A percentile compares a stretch with the other conserved stretches of the same genome.
Evolutionary conservation across 2,797 vertebrate species (phyloP).

Genomic region (Tolypeutes matacus): DNA sequence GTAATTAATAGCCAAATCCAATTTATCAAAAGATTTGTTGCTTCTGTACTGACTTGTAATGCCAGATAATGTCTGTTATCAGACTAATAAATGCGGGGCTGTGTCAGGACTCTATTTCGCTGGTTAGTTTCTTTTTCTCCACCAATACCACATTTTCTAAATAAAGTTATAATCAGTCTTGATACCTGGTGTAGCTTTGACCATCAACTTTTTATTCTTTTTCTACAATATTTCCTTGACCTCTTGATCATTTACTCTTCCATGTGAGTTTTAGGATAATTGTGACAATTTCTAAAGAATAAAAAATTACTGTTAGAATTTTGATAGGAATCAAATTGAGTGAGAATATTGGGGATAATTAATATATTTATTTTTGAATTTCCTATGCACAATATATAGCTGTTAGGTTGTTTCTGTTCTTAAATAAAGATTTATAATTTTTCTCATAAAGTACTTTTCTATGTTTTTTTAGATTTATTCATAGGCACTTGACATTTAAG

Average conservation of each 20-base stretch:
- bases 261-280: conserved; percentile 22
- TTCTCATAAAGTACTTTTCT: not conserved
- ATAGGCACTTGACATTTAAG: not conserved
- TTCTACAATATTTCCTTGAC: not conserved
- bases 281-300: not conserved
- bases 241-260: not conserved
- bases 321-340: not conserved
- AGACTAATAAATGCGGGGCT: not conserved
- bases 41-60: not conserved
- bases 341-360: not conserved
- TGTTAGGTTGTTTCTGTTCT: not conserved
- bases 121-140: not conserved
- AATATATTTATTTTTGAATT: conserved; percentile 14
- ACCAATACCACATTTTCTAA: not conserved
- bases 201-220: not conserved
- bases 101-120: not conserved
- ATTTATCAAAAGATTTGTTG: not conserved
- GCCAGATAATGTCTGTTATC: not conserved
- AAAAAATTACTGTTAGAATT: not conserved
- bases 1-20: not conserved
- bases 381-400: not conserved
- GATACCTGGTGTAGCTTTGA: not conserved
- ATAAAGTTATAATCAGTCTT: not conserved
- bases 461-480: not conserved
- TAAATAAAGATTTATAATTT: not conserved